Conservation (phyloP, 2,888 invertebrate species). For the Phortica okadai region DNA sequence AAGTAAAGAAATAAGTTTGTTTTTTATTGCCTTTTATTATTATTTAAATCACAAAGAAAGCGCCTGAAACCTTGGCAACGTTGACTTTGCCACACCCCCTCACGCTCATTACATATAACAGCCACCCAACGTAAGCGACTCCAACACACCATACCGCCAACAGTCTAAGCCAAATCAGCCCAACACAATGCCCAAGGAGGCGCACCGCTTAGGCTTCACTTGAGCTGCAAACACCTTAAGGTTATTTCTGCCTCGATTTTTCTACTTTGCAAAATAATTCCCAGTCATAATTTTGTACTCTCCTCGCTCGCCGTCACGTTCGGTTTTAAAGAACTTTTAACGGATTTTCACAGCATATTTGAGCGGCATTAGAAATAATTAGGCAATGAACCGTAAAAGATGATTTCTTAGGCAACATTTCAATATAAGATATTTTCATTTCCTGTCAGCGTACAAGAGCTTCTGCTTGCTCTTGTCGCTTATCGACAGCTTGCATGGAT, state of each 20-base stretch:
- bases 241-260: slow-evolving; percentile 46
- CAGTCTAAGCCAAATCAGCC: too few species aligned
- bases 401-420: slow-evolving; percentile 64
- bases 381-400: slow-evolving; percentile 73
- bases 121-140: too few species aligned
- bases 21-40: too few species aligned
- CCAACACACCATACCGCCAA: too few species aligned
- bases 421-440: slow-evolving; percentile 11
- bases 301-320: background rate
- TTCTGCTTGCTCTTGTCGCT: background rate
- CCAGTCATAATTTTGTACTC: slow-evolving; percentile 6
- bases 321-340: slow-evolving; percentile 44
- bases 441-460: background rate
- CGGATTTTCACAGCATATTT: slow-evolving; percentile 50
- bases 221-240: slow-evolving; percentile 62
- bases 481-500: slow-evolving; percentile 45
- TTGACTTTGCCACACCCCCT: background rate
- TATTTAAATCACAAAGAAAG: too few species aligned
- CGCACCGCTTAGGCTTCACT: slow-evolving; percentile 45
- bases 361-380: slow-evolving; percentile 72
- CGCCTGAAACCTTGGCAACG: background rate
- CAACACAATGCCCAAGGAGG: background rate
- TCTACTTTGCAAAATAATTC: slow-evolving; percentile 28
- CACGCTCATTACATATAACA: background rate
- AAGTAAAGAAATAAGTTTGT: too few species aligned